Evolutionary conservation across 2,888 invertebrate species (phyloP).

Genomic region (Orthosia incerta): DNA sequence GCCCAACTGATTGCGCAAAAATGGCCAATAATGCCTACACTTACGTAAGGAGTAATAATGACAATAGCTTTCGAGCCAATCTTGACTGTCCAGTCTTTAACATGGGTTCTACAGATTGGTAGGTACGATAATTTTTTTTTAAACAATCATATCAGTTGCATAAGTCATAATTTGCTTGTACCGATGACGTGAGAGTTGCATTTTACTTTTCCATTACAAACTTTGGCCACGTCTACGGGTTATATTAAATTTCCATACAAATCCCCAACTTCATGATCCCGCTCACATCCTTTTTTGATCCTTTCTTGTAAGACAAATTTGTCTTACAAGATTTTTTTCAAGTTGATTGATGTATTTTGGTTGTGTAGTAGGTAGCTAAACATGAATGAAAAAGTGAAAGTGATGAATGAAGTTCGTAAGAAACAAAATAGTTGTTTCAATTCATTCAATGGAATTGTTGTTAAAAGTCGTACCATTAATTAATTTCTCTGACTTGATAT

Average conservation of each 20-base stretch:
- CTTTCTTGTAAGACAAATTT: no score
- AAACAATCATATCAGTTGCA: neutral
- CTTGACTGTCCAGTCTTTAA: slow-evolving; percentile 16
- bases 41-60: neutral
- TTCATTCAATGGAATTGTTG: no score
- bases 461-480: no score
- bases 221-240: neutral
- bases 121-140: neutral
- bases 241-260: no score
- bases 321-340: no score
- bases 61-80: neutral
- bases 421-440: no score
- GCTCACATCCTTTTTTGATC: neutral
- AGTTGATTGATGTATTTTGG: no score
- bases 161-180: neutral
- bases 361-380: no score
- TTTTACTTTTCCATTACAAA: neutral
- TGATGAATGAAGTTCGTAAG: no score
- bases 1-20: slow-evolving; percentile 4
- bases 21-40: neutral
- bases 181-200: neutral
- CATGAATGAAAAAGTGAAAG: no score
- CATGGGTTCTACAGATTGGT: neutral
- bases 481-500: no score
- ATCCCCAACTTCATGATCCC: neutral